These are phyloP conservation scores for Pelosia muscerda DNA, from an alignment of 2,888 invertebrate genomes.

Conservation along the genomic window DNA sequence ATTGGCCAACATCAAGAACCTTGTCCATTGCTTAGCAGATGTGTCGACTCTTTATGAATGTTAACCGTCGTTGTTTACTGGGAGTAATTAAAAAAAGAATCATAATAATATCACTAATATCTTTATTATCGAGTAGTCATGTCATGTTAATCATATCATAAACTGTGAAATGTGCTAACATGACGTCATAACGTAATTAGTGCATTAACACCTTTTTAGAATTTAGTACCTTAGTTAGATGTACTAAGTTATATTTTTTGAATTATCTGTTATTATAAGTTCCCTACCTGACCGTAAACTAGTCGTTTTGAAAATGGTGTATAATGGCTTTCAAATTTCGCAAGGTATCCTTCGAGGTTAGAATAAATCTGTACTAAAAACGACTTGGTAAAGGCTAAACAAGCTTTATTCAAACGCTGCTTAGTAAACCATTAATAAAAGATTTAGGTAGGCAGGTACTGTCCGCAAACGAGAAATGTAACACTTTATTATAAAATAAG, in stretches of 20 bases:
- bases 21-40: no score
- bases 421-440: constrained; percentile 3
- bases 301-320: background rate
- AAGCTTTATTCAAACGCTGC: background rate
- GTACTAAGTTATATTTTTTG: background rate
- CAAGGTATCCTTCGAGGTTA: constrained; percentile 6
- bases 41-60: no score
- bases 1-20: no score
- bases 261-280: background rate
- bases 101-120: background rate
- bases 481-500: no score
- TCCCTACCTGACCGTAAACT: background rate
- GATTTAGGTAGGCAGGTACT: background rate
- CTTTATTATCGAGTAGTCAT: no score
- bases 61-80: no score
- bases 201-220: background rate
- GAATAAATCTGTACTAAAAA: constrained; percentile 11
- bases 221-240: constrained; percentile 18
- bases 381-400: background rate
- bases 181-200: constrained; percentile 21
- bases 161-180: constrained; percentile 64
- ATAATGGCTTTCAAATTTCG: constrained; percentile 7
- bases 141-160: no score
- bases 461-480: background rate
- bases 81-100: no score